Percentiles rank a stretch among this genome's conserved stretches.
Conservation (phyloP, 2,113 vertebrate genomes). For the Grantiella picta region DNA sequence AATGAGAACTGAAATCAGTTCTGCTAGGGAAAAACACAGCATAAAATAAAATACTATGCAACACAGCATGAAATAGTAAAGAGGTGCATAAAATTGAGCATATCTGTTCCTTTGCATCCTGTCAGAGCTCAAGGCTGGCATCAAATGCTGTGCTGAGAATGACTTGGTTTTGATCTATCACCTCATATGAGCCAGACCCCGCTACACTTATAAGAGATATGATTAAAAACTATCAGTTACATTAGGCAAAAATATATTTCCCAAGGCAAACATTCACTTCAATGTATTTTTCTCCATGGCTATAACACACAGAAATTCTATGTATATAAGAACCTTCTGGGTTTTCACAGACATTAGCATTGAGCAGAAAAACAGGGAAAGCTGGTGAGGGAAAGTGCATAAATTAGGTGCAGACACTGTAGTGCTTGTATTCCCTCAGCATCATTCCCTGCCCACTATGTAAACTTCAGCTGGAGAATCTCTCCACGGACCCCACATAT, state of each 20-base stretch:
- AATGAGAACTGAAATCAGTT: not conserved
- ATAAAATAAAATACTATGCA: not conserved
- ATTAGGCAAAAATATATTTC: slow-evolving; percentile 57
- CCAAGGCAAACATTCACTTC: slow-evolving; percentile 31
- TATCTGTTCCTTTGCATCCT: not conserved
- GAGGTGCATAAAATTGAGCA: not conserved
- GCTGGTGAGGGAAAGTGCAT: not conserved
- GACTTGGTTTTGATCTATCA: slow-evolving; percentile 42
- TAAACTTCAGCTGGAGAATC: slow-evolving; percentile 34
- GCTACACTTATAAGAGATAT: not conserved
- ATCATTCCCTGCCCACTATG: not conserved
- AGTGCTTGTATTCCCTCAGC: not conserved
- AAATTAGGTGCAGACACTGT: not conserved
- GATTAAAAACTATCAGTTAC: slow-evolving; percentile 61
- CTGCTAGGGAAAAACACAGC: not conserved
- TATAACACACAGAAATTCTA: slow-evolving; percentile 16
- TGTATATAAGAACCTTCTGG: slow-evolving; percentile 14
- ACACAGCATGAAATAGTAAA: not conserved
- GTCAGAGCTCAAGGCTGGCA: not conserved
- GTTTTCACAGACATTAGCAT: slow-evolving; percentile 39
- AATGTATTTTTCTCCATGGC: not conserved
- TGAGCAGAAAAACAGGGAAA: slow-evolving; percentile 8
- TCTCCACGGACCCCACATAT: not conserved
- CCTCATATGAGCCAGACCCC: not conserved
- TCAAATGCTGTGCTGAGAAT: not conserved